phyloP scores from a whole-genome alignment of 2,113 vertebrate species.

The Campylomormyrus tamandua region DNA sequence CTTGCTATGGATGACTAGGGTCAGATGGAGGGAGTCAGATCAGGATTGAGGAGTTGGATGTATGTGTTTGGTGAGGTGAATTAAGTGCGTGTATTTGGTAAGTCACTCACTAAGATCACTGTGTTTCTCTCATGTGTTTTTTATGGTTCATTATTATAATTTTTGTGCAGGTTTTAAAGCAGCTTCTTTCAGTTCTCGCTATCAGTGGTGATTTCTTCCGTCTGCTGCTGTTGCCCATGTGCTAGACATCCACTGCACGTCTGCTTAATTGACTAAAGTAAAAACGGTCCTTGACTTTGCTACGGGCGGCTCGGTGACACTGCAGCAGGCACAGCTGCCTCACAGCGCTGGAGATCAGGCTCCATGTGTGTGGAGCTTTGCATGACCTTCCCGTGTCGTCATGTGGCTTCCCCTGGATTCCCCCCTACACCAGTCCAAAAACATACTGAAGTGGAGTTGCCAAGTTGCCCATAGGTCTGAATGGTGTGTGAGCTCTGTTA shows the following conservation, averaged over 20 bases:
- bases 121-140: background rate
- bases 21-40: background rate
- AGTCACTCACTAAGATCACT: background rate
- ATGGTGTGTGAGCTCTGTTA: background rate
- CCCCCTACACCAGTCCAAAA: background rate
- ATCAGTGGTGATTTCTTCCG: background rate
- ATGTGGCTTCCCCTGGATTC: background rate
- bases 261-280: background rate
- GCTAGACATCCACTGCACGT: background rate
- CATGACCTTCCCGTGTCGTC: background rate
- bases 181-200: background rate
- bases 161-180: background rate
- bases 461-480: background rate
- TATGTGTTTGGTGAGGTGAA: background rate
- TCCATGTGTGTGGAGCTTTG: background rate
- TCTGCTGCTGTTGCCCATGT: background rate
- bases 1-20: background rate
- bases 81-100: background rate
- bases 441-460: background rate
- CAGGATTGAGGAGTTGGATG: background rate
- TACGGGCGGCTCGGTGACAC: background rate
- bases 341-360: background rate
- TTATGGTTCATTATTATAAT: background rate
- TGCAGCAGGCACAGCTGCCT: background rate
- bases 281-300: background rate